These are phyloP conservation scores for Pediacus dermestoides DNA, from an alignment of 2,888 invertebrate species.

Conservation along the genomic window DNA sequence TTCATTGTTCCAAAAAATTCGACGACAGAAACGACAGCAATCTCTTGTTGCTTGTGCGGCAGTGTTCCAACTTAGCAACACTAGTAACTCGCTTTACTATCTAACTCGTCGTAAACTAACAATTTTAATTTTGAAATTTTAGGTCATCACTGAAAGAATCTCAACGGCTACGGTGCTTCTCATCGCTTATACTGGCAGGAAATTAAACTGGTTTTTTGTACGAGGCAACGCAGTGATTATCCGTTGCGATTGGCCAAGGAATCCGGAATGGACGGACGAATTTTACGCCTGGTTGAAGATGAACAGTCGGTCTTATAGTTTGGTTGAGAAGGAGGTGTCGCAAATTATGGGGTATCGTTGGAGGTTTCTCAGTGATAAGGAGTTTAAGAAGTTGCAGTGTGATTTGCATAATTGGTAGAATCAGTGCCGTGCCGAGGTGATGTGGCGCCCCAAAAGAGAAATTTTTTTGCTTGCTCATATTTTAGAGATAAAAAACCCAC, in stretches of 20 bases:
- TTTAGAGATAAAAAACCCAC: too few species aligned
- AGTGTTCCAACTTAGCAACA: constrained; percentile 65
- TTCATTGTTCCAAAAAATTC: constrained; percentile 64
- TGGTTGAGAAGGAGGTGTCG: constrained; percentile 66
- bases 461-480: too few species aligned
- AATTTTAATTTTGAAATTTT: constrained; percentile 18
- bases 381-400: constrained; percentile 55
- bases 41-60: constrained; percentile 62
- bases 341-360: constrained; percentile 64
- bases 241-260: constrained; percentile 66
- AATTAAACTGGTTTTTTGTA: constrained; percentile 61
- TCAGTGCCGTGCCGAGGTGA: too few species aligned
- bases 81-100: constrained; percentile 54
- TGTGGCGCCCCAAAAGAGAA: too few species aligned
- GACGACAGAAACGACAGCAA: constrained; percentile 66
- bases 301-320: constrained; percentile 61
- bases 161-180: constrained; percentile 74
- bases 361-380: constrained; percentile 63
- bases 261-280: constrained; percentile 64
- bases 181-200: constrained; percentile 62
- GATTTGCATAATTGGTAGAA: constrained; percentile 37
- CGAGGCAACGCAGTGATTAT: constrained; percentile 69
- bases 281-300: constrained; percentile 64
- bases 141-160: constrained; percentile 71
- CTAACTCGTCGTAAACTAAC: background rate